Base-by-base conservation (phyloP, 2,113 vertebrate species). In the Rhabdomys dilectus region DNA sequence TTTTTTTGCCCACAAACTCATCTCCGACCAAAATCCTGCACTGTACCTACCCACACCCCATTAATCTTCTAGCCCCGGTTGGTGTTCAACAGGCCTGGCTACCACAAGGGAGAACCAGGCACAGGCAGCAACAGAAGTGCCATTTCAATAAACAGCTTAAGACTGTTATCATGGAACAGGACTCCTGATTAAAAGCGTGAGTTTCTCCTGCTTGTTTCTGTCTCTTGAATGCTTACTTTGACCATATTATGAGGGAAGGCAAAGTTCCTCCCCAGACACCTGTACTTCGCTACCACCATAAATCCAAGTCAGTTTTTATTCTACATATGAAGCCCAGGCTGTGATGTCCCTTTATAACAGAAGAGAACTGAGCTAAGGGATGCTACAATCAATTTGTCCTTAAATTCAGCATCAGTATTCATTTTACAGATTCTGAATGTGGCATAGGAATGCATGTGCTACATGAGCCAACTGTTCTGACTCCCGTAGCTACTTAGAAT, bases 141-240 rank as follows among this genome's bases (percentile, higher is more conserved):
- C 24, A 17, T 12, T 19, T 17, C 62, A 48, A 11, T 21, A 29
- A 34, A 70, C 26, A 34, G 45, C 9, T 68, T 12, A 7, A 26
- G 8, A 9, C 39, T 51, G 34, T 3, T 29, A 12, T 45, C 60
- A 1, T 45, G 13, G 48, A 34, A 19, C 21, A 26, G 51, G 53
- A 64, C 80, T 60, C 75, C 51, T 19, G 1, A 60, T 19, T 45
- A 26, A 70, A 70, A 36, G 62, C 5, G 1, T 29, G 34, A 34
- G 53, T 29, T 60, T 29, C 5, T 7, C n/a, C 75, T 88, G 5
- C 42, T 58, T 60, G 42, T 8, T 8, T 34, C 13, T 7, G 26
- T 64, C 8, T 29, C 24, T n/a, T 22, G 3, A 19, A 7, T 4
- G 19, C 21, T 78, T 10, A 0, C 5, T 88, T 93, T 0, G 0